phyloP scores from a whole-genome alignment of 2,888 invertebrate species.

The Drosophila antonietae region DNA sequence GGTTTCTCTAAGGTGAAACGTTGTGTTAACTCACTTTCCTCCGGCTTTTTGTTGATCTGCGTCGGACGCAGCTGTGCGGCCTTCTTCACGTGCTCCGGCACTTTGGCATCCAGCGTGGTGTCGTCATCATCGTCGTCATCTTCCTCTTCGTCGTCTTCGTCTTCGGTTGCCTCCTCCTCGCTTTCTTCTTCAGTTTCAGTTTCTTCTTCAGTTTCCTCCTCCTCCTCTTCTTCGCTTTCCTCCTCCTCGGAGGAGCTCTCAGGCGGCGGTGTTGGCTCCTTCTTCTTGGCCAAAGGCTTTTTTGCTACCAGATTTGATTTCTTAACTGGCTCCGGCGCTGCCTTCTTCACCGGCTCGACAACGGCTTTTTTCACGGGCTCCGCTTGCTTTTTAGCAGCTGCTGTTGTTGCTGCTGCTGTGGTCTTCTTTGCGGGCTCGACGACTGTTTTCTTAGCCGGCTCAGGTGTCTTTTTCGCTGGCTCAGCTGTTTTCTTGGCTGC shows the following conservation, averaged over 20 bases:
- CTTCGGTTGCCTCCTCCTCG: conserved; percentile 66
- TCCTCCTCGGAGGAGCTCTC: conserved; percentile 74
- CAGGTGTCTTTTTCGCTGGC: conserved; percentile 48
- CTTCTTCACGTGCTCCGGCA: conserved; percentile 72
- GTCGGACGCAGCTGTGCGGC: conserved; percentile 70
- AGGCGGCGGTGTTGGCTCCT: conserved; percentile 81
- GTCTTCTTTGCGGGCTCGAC: conserved; percentile 55
- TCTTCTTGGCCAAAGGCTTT: conserved; percentile 74
- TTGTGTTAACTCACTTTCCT: conserved; percentile 83
- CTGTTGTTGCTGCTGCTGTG: conserved; percentile 34
- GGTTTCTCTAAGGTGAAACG: conserved; percentile 84
- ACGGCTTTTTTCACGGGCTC: conserved; percentile 53
- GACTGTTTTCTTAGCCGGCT: conserved; percentile 58
- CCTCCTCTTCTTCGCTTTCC: conserved; percentile 49
- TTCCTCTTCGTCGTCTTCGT: conserved; percentile 61
- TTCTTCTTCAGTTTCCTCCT: conserved; percentile 17
- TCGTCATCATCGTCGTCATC: conserved; percentile 64
- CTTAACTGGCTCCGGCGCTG: conserved; percentile 50
- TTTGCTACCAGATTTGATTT: conserved; percentile 49
- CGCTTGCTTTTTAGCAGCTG: conserved; percentile 46
- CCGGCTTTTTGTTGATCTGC: conserved; percentile 72
- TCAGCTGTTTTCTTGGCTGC: conserved; percentile 74
- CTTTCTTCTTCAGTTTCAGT: conserved; percentile 67
- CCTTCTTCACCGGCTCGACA: conserved; percentile 59
- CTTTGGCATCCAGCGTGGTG: conserved; percentile 64